Percentiles rank a stretch among this genome's conserved stretches.
Conservation (phyloP, 2,797 vertebrate genomes). For the Amniataba percoides region DNA sequence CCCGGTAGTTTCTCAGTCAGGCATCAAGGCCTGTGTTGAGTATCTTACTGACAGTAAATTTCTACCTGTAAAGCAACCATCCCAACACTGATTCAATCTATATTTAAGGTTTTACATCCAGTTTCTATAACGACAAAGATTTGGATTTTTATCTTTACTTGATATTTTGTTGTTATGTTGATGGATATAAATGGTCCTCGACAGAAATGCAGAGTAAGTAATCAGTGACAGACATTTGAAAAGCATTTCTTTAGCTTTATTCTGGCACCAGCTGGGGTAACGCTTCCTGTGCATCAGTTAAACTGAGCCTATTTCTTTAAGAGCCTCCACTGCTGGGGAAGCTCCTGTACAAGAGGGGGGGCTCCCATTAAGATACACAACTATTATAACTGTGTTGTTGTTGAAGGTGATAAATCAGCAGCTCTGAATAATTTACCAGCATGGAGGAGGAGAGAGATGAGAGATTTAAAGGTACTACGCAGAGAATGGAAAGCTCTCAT, state of each 20-base stretch:
- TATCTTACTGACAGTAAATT: constrained; percentile 16
- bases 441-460: constrained; percentile 45
- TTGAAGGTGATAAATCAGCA: constrained; percentile 77
- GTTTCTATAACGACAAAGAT: not conserved
- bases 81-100: not conserved
- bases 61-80: not conserved
- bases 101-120: not conserved
- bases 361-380: constrained; percentile 68
- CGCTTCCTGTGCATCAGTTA: constrained; percentile 8
- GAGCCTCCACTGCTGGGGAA: constrained; percentile 52
- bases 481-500: constrained; percentile 47
- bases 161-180: not conserved
- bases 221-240: not conserved
- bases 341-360: constrained; percentile 33
- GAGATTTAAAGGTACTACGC: constrained; percentile 66
- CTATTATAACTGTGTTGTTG: constrained; percentile 73
- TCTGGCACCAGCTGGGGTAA: not conserved
- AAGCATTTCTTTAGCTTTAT: not conserved
- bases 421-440: constrained; percentile 80
- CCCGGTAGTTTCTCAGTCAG: constrained; percentile 22
- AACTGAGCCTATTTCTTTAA: constrained; percentile 40
- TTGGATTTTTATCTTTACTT: not conserved
- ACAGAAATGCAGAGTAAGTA: not conserved
- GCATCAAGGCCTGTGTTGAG: not conserved
- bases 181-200: not conserved